A percentile compares a stretch with the other conserved stretches of the same genome.
Evolutionary conservation across 1,140 invertebrate genomes (phyloP).

Genomic region (Helicoverpa zea): DNA sequence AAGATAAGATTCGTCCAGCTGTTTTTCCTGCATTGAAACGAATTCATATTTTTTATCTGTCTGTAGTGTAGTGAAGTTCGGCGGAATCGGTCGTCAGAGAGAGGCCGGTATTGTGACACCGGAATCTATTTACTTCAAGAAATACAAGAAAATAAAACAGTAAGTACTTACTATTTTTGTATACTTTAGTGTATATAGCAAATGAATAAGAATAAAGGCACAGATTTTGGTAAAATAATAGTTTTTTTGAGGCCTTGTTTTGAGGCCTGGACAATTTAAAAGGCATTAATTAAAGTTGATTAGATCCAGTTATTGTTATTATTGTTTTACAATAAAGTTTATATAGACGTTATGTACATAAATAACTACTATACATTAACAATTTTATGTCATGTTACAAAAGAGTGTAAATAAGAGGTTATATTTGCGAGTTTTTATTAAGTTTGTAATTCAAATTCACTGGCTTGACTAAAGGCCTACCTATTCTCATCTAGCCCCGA

Average conservation of each 20-base stretch:
- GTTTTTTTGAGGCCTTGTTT: no score
- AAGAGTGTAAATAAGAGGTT: neutral
- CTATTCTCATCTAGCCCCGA: neutral
- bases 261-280: no score
- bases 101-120: neutral
- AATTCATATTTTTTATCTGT: constrained; percentile 33
- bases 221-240: neutral
- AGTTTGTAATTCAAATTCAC: constrained; percentile 19
- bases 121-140: neutral
- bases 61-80: constrained; percentile 36
- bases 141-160: neutral
- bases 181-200: neutral
- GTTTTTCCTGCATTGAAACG: neutral
- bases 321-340: no score
- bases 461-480: neutral
- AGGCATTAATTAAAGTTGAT: no score
- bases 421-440: neutral
- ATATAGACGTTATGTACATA: no score
- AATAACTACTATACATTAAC: no score
- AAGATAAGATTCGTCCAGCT: neutral
- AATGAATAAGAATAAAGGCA: neutral
- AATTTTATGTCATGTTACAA: neutral
- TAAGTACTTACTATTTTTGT: neutral
- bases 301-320: no score
- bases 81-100: neutral